Conservation (phyloP, 2,888 invertebrate species). For the Augochlorella aurata region DNA sequence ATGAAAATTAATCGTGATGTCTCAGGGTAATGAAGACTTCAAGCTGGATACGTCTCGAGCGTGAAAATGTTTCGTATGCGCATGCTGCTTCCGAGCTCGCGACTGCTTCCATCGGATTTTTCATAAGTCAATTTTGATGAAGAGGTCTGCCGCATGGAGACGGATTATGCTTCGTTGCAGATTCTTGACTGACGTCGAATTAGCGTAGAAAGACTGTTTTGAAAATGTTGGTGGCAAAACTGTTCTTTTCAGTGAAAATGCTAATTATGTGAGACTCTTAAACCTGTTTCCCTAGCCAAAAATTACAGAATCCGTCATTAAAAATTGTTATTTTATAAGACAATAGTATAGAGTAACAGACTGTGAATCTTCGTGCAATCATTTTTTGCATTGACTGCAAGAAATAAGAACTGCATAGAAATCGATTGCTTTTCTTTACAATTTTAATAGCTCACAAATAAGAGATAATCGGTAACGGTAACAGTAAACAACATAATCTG, state of each 20-base stretch:
- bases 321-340: no score
- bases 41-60: conserved; percentile 11
- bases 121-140: conserved; percentile 9
- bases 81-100: neutral
- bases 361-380: no score
- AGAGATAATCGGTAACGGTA: no score
- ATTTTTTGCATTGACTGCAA: no score
- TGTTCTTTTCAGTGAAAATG: neutral
- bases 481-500: no score
- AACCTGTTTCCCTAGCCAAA: neutral
- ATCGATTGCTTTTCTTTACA: no score
- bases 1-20: conserved; percentile 64
- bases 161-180: neutral
- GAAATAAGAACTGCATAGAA: no score
- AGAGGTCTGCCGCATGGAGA: neutral
- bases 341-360: no score
- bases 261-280: neutral
- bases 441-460: no score
- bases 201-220: neutral
- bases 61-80: conserved; percentile 38
- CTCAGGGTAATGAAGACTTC: conserved; percentile 55
- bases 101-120: neutral
- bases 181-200: neutral
- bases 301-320: no score
- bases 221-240: neutral